These are phyloP conservation scores for Odontothrips loti DNA, from an alignment of 2,888 invertebrate species.

Conservation along the genomic window DNA sequence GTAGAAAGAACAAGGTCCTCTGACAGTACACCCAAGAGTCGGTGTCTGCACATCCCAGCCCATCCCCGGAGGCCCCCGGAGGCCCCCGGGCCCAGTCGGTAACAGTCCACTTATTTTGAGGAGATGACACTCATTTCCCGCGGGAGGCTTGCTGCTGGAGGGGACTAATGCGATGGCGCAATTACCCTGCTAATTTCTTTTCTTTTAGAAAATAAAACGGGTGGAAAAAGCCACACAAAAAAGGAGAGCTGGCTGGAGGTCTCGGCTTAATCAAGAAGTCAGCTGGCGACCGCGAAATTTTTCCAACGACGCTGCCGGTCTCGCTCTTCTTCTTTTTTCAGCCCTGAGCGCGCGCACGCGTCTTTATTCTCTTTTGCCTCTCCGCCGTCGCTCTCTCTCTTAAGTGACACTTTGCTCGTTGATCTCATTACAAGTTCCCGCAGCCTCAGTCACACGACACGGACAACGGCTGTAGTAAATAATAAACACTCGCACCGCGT, in stretches of 20 bases:
- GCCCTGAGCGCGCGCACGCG: neutral
- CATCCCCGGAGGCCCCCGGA: neutral
- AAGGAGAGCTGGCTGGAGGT: neutral
- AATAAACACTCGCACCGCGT: too few relatives aligned
- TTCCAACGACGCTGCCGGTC: neutral
- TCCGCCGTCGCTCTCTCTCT: neutral
- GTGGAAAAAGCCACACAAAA: neutral
- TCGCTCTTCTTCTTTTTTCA: neutral
- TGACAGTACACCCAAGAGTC: too few relatives aligned
- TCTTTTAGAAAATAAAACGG: neutral
- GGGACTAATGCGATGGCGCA: neutral
- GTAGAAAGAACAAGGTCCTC: too few relatives aligned
- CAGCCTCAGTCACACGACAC: neutral
- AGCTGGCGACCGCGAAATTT: slow-evolving; percentile 6
- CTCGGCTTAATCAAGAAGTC: slow-evolving; percentile 11
- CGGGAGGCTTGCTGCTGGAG: neutral
- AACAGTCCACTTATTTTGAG: neutral
- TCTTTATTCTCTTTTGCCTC: neutral
- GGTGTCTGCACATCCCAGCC: too few relatives aligned
- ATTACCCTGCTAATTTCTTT: slow-evolving; percentile 19
- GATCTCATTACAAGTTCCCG: slow-evolving; percentile 6
- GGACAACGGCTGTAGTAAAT: too few relatives aligned
- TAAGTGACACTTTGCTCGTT: neutral
- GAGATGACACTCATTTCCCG: neutral
- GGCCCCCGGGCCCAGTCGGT: neutral